Evolutionary conservation across 2,797 vertebrate genomes (phyloP).

Genomic region (Etheostoma perlongum): DNA sequence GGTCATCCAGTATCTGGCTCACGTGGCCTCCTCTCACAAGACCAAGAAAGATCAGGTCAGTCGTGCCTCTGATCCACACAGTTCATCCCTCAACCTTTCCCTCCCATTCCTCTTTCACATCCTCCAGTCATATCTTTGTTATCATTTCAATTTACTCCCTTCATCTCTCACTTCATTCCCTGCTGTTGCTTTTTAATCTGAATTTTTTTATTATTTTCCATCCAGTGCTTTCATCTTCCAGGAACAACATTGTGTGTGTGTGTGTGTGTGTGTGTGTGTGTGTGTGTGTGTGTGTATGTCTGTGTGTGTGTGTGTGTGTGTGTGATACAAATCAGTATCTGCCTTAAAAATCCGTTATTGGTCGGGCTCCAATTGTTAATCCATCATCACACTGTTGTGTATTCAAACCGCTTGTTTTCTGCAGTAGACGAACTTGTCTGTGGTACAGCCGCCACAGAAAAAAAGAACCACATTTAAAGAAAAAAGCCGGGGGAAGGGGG

Average conservation of each 20-base stretch:
- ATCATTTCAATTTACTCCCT: background rate
- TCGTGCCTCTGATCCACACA: constrained; percentile 18
- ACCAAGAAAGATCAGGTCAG: constrained; percentile 98
- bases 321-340: too few species aligned
- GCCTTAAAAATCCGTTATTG: too few species aligned
- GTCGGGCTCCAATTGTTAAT: constrained; percentile 14
- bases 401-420: constrained; percentile 18
- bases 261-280: too few species aligned
- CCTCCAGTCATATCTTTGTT: background rate
- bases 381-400: constrained; percentile 35
- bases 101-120: constrained; percentile 1
- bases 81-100: constrained; percentile 3
- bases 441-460: constrained; percentile 11
- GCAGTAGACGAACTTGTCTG: constrained; percentile 4
- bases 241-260: background rate
- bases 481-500: background rate
- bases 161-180: constrained; percentile 1
- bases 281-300: background rate
- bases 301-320: background rate
- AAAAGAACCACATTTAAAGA: constrained; percentile 8
- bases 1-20: constrained; percentile 97
- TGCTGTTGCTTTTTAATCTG: background rate
- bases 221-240: constrained; percentile 28
- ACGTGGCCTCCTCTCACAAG: constrained; percentile 98
- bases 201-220: constrained; percentile 5